Evolutionary conservation across 2,797 vertebrate species (phyloP).

Genomic region (Leptodactylus fallax): DNA sequence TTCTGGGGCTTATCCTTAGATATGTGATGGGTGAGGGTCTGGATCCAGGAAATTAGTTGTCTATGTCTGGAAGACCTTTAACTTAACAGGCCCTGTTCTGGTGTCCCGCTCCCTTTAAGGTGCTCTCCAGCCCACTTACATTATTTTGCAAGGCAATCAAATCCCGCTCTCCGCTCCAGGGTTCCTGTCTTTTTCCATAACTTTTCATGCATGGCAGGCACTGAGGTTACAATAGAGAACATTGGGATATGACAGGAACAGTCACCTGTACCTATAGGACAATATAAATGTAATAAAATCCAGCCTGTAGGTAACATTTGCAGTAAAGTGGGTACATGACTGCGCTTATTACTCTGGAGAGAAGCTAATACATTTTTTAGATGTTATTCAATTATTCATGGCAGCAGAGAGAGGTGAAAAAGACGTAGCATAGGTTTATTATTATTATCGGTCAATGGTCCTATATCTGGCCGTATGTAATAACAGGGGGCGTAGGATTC

Average conservation of each 20-base stretch:
- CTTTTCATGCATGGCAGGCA: not conserved
- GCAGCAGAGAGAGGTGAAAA: not conserved
- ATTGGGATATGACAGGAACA: not conserved
- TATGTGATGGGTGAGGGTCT: too few species aligned
- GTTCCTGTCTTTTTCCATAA: not conserved
- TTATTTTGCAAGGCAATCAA: not conserved
- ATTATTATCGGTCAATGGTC: not conserved
- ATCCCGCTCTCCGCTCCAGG: not conserved
- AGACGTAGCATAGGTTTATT: not conserved
- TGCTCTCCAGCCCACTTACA: not conserved
- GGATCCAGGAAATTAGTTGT: too few species aligned
- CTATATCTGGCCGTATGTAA: not conserved
- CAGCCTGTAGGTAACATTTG: not conserved
- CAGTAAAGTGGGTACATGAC: not conserved
- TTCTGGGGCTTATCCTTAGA: too few species aligned
- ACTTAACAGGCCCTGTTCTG: not conserved
- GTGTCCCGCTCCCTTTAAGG: not conserved
- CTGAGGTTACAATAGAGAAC: not conserved
- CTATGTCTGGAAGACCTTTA: not conserved
- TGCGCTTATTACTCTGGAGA: not conserved
- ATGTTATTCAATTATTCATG: slow-evolving; percentile 2
- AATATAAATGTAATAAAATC: not conserved
- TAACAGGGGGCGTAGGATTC: not conserved
- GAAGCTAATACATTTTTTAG: slow-evolving; percentile 11
- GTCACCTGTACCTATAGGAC: not conserved